Evolutionary conservation across 2,797 vertebrate genomes (phyloP), one percentile per base, ranked within the genome.

Genomic region (Scyliorhinus canicula): DNA sequence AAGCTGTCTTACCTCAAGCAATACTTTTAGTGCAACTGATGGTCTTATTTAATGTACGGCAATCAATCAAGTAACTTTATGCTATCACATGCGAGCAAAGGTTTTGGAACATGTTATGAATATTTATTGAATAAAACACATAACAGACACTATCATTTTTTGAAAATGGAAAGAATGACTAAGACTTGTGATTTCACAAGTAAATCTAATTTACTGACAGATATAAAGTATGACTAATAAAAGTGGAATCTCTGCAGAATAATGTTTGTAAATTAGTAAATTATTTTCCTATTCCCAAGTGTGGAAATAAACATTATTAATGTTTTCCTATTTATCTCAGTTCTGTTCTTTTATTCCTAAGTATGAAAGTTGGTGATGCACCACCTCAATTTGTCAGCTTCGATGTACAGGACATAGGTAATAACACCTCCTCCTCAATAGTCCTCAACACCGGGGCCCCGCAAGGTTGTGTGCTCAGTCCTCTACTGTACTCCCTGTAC

Each of bases 191-290:
- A 93, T 63, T 93, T 1, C 19, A 93, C 28, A 88, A 57, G 28
- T 88, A 44, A 57, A 88, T 88, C 31, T 16, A 57, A 88, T 88
- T 88, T 88, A 31, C 55, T 88, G 31, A 88, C 52, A 88, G 85
- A 28, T 88, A 35, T 57, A n/a, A 28, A 28, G 85, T 6, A 88
- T 57, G 9, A 57, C 3, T 57, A 57, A 88, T 35, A 88, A n/a
- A 88, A n/a, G 24, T 88, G 52, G 52, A 88, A 31, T 31, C 31
- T 44, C 50, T 26, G 4, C 47, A 2, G 85, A 88, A 88, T 88
- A 88, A 57, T 88, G 12, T 12, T 88, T 21, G 55, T 14, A 88
- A 57, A 55, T 88, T 55, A 55, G 28, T n/a, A 57, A 3, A 88
- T 88, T 19, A 57, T n/a, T 44, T 82, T 82, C 40, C 77, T 47